phyloP scores from a whole-genome alignment of 2,797 vertebrate genomes.

The Rhinophrynus dorsalis region DNA sequence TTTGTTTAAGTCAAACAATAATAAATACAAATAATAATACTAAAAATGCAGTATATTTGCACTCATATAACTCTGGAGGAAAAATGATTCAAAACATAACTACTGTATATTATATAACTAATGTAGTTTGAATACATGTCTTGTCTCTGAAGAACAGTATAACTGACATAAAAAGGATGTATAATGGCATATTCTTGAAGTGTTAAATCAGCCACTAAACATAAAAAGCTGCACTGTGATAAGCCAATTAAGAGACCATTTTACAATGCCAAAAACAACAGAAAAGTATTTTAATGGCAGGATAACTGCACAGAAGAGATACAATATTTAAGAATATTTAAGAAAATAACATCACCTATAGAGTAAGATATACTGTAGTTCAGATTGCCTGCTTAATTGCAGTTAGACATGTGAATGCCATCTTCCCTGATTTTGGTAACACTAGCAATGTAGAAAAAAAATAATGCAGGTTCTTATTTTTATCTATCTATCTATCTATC shows the following conservation, averaged over 20 bases:
- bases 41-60: no score
- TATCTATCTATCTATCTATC: no score
- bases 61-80: no score
- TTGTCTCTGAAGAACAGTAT: slow-evolving; percentile 34
- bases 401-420: no score
- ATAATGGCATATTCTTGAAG: slow-evolving; percentile 47
- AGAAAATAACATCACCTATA: not conserved
- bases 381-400: no score
- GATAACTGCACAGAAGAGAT: not conserved
- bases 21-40: no score
- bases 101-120: not conserved
- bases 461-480: no score
- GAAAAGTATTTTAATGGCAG: not conserved
- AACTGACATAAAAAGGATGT: slow-evolving; percentile 58
- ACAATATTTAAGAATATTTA: not conserved
- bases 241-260: slow-evolving; percentile 53
- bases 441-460: no score
- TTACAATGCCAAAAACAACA: slow-evolving; percentile 6
- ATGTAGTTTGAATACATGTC: slow-evolving; percentile 1
- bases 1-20: no score
- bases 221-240: slow-evolving; percentile 51
- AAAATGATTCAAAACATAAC: no score
- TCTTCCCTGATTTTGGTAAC: no score
- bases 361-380: not conserved
- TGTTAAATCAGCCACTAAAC: slow-evolving; percentile 56